A percentile compares a stretch with the other conserved stretches of the same genome.
Evolutionary conservation across 2,888 invertebrate genomes (phyloP).

Genomic region (Cataglyphis cursor): DNA sequence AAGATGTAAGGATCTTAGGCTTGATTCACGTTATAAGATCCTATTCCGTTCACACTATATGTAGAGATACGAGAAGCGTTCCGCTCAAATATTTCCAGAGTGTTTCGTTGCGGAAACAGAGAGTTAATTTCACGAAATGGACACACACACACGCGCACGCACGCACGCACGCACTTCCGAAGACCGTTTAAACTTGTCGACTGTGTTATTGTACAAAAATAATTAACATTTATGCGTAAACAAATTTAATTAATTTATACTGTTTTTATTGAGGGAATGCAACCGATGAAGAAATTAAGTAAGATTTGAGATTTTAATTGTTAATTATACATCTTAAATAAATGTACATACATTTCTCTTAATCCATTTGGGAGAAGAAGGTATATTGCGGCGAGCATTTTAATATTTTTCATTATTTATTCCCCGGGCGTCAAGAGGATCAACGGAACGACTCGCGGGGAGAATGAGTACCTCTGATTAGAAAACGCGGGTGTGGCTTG

Average conservation of each 20-base stretch:
- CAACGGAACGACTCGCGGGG: constrained; percentile 6
- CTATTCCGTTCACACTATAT: constrained; percentile 12
- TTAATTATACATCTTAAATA: not conserved
- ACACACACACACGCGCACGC: no score
- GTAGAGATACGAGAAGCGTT: not conserved
- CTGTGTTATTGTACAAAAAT: not conserved
- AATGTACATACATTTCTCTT: not conserved
- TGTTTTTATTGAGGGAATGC: no score
- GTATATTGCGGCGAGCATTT: not conserved
- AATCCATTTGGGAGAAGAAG: not conserved
- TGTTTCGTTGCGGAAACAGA: not conserved
- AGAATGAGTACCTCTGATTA: constrained; percentile 74
- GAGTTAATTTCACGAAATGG: not conserved
- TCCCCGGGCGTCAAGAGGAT: not conserved
- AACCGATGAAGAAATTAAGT: not conserved
- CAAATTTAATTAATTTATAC: no score
- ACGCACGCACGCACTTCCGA: not conserved
- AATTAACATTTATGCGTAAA: not conserved
- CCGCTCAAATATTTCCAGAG: constrained; percentile 22
- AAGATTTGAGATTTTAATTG: not conserved
- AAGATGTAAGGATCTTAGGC: constrained; percentile 50
- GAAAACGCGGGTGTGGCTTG: constrained; percentile 72
- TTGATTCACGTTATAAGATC: constrained; percentile 43
- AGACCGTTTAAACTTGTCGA: not conserved
- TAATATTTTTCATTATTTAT: constrained; percentile 43